These are phyloP conservation scores for Pionites leucogaster DNA, from an alignment of 2,113 vertebrate genomes.

Conservation along the genomic window DNA sequence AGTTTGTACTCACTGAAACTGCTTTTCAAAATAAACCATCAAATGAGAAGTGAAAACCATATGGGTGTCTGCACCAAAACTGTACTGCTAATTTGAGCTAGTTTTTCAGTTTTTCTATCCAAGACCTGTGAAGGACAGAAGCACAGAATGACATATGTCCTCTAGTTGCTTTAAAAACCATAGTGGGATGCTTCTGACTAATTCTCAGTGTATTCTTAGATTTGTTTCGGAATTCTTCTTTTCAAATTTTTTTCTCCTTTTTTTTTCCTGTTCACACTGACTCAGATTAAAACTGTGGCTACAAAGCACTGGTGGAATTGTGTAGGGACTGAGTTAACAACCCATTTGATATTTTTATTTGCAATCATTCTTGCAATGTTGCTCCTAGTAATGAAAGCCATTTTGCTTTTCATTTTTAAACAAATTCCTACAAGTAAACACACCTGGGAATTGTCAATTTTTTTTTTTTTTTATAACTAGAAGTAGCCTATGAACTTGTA, in stretches of 20 bases:
- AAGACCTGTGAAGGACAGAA: not conserved
- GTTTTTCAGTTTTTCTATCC: not conserved
- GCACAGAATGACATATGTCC: not conserved
- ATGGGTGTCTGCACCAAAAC: not conserved
- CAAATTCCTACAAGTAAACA: not conserved
- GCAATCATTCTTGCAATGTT: not conserved
- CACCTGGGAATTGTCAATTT: not conserved
- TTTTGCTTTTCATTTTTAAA: not conserved
- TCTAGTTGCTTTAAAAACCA: not conserved
- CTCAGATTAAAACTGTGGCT: not conserved
- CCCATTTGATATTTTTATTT: not conserved
- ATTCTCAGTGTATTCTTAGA: not conserved
- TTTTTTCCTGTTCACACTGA: not conserved
- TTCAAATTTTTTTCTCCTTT: not conserved
- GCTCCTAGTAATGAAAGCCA: not conserved
- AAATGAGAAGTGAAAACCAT: not conserved
- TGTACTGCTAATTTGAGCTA: not conserved
- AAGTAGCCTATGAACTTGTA: not conserved
- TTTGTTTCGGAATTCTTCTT: not conserved
- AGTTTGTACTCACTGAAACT: not conserved
- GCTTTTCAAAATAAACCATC: not conserved
- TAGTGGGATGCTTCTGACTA: not conserved
- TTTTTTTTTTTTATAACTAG: not conserved
- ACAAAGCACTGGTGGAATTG: not conserved
- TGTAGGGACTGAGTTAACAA: not conserved